phyloP scores from a whole-genome alignment of 2,797 vertebrate species.

The Diplodus puntazzo region DNA sequence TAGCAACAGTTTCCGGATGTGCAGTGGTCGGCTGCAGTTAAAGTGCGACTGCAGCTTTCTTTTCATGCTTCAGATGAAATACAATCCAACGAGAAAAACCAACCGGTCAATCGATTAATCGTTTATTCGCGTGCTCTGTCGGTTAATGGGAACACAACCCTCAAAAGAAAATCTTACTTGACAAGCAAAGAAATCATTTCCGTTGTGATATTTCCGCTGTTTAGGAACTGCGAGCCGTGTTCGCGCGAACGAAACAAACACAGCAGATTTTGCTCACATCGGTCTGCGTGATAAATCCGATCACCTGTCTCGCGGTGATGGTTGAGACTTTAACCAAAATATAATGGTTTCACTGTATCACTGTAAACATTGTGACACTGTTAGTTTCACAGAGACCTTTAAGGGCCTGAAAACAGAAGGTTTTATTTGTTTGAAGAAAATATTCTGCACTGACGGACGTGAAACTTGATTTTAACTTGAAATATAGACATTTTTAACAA shows the following conservation, averaged over 20 bases:
- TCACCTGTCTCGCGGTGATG: background rate
- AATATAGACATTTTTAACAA: too few species aligned
- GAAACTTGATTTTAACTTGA: too few species aligned
- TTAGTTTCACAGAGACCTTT: too few species aligned
- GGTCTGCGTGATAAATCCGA: background rate
- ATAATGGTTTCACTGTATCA: too few species aligned
- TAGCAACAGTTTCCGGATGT: conserved; percentile 5
- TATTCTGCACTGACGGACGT: too few species aligned
- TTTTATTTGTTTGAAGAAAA: too few species aligned
- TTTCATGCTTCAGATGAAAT: conserved; percentile 2
- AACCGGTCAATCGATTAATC: background rate
- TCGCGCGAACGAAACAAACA: conserved; percentile 2
- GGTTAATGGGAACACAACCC: background rate
- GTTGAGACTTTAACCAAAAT: too few species aligned
- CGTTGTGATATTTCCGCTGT: background rate
- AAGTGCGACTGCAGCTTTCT: background rate
- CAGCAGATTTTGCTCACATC: too few species aligned
- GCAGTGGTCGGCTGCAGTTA: background rate
- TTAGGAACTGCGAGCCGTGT: background rate
- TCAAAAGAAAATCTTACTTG: background rate
- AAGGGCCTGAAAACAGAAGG: too few species aligned
- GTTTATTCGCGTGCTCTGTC: conserved; percentile 10
- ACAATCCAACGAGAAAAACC: background rate
- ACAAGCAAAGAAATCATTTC: background rate
- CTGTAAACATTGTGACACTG: too few species aligned